A percentile compares a stretch with the other conserved stretches of the same genome.
Conservation (phyloP, 2,113 vertebrate genomes). For the Corythornis vintsioides region DNA sequence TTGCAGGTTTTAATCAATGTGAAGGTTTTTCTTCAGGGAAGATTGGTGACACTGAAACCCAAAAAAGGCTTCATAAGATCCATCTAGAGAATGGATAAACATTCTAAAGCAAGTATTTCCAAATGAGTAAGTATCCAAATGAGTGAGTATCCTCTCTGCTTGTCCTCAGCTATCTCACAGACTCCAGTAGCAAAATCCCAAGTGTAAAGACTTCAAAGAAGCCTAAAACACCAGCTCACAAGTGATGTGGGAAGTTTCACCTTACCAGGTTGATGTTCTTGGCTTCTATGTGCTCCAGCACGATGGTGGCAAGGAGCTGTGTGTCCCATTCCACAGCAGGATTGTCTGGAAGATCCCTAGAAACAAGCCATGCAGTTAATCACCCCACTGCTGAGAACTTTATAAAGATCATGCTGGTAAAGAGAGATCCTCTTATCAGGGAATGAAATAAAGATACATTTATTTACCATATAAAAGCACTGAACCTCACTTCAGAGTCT, state of each 20-base stretch:
- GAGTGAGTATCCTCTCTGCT: background rate
- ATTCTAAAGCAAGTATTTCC: background rate
- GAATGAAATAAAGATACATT: background rate
- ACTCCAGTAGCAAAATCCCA: background rate
- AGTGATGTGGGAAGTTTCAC: background rate
- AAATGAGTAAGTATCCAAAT: background rate
- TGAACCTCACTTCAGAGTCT: background rate
- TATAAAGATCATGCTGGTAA: background rate
- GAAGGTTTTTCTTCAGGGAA: background rate
- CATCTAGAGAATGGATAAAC: background rate
- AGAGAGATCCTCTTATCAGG: background rate
- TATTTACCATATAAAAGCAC: background rate
- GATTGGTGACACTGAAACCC: background rate
- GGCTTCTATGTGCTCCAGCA: constrained; percentile 78
- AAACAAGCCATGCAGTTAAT: constrained; percentile 39
- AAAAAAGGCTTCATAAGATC: background rate
- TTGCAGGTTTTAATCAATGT: background rate
- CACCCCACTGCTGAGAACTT: background rate
- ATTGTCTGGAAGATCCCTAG: constrained; percentile 89
- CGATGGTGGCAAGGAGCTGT: constrained; percentile 72
- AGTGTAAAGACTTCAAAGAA: background rate
- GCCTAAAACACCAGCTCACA: background rate
- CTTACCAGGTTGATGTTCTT: constrained; percentile 85
- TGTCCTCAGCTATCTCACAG: background rate
- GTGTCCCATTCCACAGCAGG: constrained; percentile 86